These are phyloP conservation scores for Tetrax tetrax DNA, from an alignment of 2,113 vertebrate species.

Conservation along the genomic window DNA sequence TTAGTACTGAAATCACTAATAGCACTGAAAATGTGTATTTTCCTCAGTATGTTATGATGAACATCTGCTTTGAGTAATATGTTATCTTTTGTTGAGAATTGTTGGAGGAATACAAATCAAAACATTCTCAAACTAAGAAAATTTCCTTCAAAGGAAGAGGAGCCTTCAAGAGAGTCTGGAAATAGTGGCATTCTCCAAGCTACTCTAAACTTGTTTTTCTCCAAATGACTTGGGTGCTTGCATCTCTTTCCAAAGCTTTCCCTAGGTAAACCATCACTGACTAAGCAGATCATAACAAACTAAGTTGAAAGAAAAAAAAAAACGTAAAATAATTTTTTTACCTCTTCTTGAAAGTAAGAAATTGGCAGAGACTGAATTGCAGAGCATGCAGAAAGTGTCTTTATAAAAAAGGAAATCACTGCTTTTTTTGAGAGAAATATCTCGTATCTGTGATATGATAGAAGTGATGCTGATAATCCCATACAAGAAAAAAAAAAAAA, in stretches of 20 bases:
- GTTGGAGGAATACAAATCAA: constrained; percentile 6
- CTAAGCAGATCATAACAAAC: background rate
- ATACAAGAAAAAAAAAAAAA: background rate
- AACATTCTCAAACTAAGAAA: constrained; percentile 9
- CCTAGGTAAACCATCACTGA: background rate
- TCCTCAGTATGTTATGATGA: background rate
- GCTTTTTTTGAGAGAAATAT: background rate
- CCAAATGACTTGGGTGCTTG: background rate
- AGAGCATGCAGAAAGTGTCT: background rate
- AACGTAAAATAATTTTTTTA: background rate
- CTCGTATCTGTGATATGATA: background rate
- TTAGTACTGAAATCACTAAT: background rate
- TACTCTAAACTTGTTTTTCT: background rate
- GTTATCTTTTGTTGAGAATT: background rate
- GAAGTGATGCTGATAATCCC: background rate
- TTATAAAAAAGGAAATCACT: background rate
- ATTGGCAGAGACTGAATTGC: background rate
- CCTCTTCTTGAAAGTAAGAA: background rate
- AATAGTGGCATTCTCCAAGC: background rate
- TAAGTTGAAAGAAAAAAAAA: background rate
- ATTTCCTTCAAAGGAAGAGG: constrained; percentile 21
- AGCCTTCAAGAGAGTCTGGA: background rate
- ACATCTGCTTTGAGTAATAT: background rate
- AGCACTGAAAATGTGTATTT: background rate
- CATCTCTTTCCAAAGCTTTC: background rate